Evolutionary conservation across 2,113 vertebrate genomes (phyloP).

Genomic region (Choloepus hoffmanni): DNA sequence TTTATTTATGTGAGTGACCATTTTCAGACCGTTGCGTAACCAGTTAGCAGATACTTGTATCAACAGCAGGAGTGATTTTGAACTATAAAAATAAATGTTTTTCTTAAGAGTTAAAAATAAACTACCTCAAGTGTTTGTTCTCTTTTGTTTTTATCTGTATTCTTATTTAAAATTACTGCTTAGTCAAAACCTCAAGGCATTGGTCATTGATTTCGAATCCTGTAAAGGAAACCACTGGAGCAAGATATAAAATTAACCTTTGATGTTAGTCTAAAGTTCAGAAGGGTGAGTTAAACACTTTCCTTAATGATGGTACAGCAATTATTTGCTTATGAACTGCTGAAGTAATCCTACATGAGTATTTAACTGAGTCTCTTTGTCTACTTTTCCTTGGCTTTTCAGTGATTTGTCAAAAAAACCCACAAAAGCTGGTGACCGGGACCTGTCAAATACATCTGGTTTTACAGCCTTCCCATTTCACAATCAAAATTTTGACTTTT

Average conservation of each 20-base stretch:
- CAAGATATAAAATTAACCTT: slow-evolving; percentile 84
- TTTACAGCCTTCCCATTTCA: not conserved
- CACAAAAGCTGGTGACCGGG: not conserved
- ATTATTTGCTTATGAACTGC: slow-evolving; percentile 72
- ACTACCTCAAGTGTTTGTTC: not conserved
- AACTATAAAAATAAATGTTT: slow-evolving; percentile 38
- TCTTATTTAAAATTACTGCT: slow-evolving; percentile 67
- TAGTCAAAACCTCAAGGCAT: slow-evolving; percentile 76
- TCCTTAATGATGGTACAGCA: slow-evolving; percentile 14
- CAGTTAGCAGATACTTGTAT: slow-evolving; percentile 5
- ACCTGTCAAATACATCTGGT: not conserved
- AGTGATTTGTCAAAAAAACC: not conserved
- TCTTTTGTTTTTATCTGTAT: not conserved
- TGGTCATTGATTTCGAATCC: slow-evolving; percentile 80
- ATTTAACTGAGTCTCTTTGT: not conserved
- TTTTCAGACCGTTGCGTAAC: slow-evolving; percentile 42
- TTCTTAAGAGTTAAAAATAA: slow-evolving; percentile 52
- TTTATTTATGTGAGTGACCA: not conserved
- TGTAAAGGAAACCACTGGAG: slow-evolving; percentile 74
- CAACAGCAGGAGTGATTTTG: slow-evolving; percentile 41
- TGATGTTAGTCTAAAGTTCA: slow-evolving; percentile 82
- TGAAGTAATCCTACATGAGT: slow-evolving; percentile 27
- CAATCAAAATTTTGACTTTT: slow-evolving; percentile 6
- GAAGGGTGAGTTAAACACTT: slow-evolving; percentile 70
- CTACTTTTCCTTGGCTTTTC: not conserved